Conservation (phyloP, 2,888 invertebrate genomes). For the Drosophila demipolita region DNA sequence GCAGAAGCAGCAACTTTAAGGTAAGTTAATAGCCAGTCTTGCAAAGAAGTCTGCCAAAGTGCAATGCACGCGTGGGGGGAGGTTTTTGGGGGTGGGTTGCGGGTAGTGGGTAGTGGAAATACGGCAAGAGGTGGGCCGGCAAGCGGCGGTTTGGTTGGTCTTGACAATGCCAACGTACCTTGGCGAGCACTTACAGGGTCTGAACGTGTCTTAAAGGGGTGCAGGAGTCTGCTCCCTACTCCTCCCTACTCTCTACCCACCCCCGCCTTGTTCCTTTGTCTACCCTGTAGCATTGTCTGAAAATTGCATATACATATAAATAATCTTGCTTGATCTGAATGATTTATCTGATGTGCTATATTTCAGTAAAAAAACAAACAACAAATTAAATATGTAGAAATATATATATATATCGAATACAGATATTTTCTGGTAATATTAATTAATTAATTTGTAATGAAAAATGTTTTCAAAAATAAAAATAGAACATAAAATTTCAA, state of each 20-base stretch:
- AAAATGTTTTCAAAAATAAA: background rate
- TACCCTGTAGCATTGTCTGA: background rate
- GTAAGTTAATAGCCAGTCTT: slow-evolving; percentile 40
- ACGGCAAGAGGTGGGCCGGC: too few species aligned
- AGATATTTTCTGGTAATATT: background rate
- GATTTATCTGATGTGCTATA: background rate
- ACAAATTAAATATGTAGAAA: too few species aligned
- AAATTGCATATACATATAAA: background rate
- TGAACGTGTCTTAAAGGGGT: slow-evolving; percentile 4
- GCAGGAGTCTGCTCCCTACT: background rate
- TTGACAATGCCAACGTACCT: slow-evolving; percentile 52
- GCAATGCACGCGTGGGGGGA: slow-evolving; percentile 7
- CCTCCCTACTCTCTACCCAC: background rate
- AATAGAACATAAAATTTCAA: background rate
- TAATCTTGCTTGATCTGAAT: background rate
- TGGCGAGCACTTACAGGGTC: slow-evolving; percentile 22
- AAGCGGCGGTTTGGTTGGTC: slow-evolving; percentile 6
- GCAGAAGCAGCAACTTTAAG: slow-evolving; percentile 40
- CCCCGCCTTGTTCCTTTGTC: background rate
- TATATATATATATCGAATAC: too few species aligned
- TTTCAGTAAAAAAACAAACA: background rate
- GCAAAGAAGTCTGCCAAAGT: slow-evolving; percentile 19
- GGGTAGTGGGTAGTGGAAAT: too few species aligned
- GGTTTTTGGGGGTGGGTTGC: background rate
- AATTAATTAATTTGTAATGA: background rate